Evolutionary conservation across 2,113 vertebrate genomes (phyloP), one percentile per base, ranked within the genome.

Genomic region (Nesogale talazaci): DNA sequence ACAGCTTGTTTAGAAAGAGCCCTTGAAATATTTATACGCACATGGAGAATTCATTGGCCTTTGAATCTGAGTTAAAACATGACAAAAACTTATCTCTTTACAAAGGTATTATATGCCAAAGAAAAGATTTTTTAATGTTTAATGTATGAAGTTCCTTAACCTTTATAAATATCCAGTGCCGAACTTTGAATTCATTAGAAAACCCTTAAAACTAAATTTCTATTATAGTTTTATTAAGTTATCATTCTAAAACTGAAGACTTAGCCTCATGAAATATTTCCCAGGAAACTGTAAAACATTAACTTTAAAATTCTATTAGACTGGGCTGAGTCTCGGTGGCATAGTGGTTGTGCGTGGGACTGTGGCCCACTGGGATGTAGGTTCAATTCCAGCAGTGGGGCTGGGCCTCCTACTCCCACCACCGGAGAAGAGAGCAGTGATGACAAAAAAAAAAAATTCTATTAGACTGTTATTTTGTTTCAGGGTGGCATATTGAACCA

Each of bases 111-210:
- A 56, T 89, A 46, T 34, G 74, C 70, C 72, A 83, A 86, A 80
- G n/a, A 59, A 93, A 36, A 87, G 15, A 3, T 40, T 59, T 80
- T 83, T 63, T 40, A 23, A 90, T 75, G 22, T 69, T 89, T 61
- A 83, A 83, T 83, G 83, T 79, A 75, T 75, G 57, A 57, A 92
- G 14, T 42, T 79, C 36, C 79, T 92, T 65, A 86, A 92, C 42
- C 16, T 85, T 38, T 70, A 23, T 34, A 36, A 86, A 29, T 70
- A 89, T 52, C 22, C 88, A 94, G 25, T 67, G 78, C 78, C 20
- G 65, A 70, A 80, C 77, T 69, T 84, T 38, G 80, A 91, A 78
- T 89, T 52, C 67, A 80, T 59, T 63, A 34, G 69, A 69, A 89
- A 86, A 79, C 36, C 19, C 20, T 9, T 79, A 42, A 70, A 83